Percentiles rank a stretch among this genome's conserved stretches.
phyloP scores from a whole-genome alignment of 2,888 invertebrate species.

The Argyresthia goedartella region DNA sequence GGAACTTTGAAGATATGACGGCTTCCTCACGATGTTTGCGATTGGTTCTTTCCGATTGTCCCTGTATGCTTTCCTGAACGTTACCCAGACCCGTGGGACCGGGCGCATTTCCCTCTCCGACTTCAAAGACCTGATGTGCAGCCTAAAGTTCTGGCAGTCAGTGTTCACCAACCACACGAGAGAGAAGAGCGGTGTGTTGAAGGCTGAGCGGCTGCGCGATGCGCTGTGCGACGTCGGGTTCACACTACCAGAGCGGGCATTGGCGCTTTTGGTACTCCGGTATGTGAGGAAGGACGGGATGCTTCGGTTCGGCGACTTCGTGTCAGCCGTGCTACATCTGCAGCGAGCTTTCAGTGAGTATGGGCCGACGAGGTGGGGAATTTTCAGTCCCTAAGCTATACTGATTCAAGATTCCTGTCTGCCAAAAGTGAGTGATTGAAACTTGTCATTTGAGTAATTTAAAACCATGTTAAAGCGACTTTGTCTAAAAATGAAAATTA shows the following conservation, averaged over 20 bases:
- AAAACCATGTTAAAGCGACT: too few species aligned
- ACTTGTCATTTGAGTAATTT: too few species aligned
- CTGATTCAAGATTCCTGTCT: neutral
- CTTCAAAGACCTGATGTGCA: slow-evolving; percentile 93
- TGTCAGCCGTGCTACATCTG: slow-evolving; percentile 88
- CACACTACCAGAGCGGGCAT: slow-evolving; percentile 85
- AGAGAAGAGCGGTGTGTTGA: slow-evolving; percentile 90
- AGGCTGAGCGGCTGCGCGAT: slow-evolving; percentile 87
- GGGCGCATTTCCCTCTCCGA: slow-evolving; percentile 87
- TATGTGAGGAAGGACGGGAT: slow-evolving; percentile 96
- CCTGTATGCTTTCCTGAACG: neutral
- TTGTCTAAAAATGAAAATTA: too few species aligned
- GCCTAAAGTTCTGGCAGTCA: slow-evolving; percentile 91
- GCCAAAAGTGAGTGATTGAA: too few species aligned
- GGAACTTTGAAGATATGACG: too few species aligned
- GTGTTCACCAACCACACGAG: slow-evolving; percentile 78
- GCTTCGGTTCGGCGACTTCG: slow-evolving; percentile 91
- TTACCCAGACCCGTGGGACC: slow-evolving; percentile 74
- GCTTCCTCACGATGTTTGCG: too few species aligned
- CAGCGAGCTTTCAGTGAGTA: slow-evolving; percentile 88
- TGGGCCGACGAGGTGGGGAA: neutral
- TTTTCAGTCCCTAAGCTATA: neutral
- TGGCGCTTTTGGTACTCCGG: slow-evolving; percentile 84
- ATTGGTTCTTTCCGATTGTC: too few species aligned
- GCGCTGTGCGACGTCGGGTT: slow-evolving; percentile 91